phyloP scores from a whole-genome alignment of 2,797 vertebrate species.

The Lepidocolaptes lacrymiger region DNA sequence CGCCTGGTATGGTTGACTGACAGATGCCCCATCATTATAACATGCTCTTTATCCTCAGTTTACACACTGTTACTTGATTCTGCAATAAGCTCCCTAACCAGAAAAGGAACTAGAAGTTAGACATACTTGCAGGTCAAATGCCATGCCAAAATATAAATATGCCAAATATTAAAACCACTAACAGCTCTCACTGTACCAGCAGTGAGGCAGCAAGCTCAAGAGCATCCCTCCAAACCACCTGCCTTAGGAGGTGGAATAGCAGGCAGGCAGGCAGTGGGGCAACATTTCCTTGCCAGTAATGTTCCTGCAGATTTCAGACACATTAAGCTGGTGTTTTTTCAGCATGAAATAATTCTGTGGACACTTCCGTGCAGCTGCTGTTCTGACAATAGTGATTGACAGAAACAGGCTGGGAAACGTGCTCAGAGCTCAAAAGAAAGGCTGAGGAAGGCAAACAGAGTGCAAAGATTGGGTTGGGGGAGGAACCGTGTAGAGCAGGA shows the following conservation, averaged over 20 bases:
- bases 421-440: constrained; percentile 19
- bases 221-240: not conserved
- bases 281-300: not conserved
- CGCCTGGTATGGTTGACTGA: fast-evolving
- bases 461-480: not conserved
- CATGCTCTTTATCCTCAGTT: fast-evolving
- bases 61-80: not conserved
- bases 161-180: not conserved
- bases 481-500: not conserved
- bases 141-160: not conserved
- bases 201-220: not conserved
- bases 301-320: not conserved
- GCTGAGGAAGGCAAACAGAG: constrained; percentile 11
- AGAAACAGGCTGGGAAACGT: not conserved
- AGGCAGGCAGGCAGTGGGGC: not conserved
- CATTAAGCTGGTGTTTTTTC: not conserved
- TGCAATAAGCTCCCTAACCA: not conserved
- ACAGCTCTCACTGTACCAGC: not conserved
- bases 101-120: not conserved
- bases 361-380: constrained; percentile 42
- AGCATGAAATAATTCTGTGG: not conserved
- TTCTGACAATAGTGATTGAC: not conserved
- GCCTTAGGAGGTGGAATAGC: not conserved
- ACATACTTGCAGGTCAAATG: not conserved
- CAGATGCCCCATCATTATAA: not conserved